Evolutionary conservation across 2,888 invertebrate species (phyloP).

Genomic region (Zonitis immaculata): DNA sequence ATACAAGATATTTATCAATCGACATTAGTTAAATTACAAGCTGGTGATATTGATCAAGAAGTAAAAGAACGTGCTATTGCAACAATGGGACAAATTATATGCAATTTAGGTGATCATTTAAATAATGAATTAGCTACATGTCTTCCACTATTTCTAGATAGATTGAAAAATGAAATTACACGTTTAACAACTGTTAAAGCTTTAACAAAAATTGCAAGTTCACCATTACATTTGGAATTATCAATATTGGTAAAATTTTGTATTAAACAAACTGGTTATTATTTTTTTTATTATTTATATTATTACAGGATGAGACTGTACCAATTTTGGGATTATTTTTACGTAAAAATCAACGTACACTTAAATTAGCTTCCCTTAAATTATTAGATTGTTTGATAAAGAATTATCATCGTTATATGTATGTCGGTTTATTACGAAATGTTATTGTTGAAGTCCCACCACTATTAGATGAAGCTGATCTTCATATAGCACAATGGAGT

Average conservation of each 20-base stretch:
- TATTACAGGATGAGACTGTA: slow-evolving; percentile 70
- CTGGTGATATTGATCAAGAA: slow-evolving; percentile 98
- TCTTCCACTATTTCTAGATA: slow-evolving; percentile 91
- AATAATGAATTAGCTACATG: slow-evolving; percentile 76
- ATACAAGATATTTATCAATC: slow-evolving; percentile 78
- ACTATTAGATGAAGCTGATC: slow-evolving; percentile 86
- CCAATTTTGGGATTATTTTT: slow-evolving; percentile 91
- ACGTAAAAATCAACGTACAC: slow-evolving; percentile 92
- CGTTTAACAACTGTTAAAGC: slow-evolving; percentile 95
- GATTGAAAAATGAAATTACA: slow-evolving; percentile 95
- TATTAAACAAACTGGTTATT: not conserved
- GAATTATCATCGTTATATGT: slow-evolving; percentile 67
- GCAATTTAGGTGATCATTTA: slow-evolving; percentile 84
- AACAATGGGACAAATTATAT: slow-evolving; percentile 92
- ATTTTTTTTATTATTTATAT: slow-evolving; percentile 4
- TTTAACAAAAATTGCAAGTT: slow-evolving; percentile 88
- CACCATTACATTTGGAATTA: slow-evolving; percentile 80
- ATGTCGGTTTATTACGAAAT: slow-evolving; percentile 65
- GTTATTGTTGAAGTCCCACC: slow-evolving; percentile 87
- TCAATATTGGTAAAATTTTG: slow-evolving; percentile 66
- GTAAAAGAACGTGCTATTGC: slow-evolving; percentile 98
- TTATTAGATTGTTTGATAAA: slow-evolving; percentile 86
- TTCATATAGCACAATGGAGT: slow-evolving; percentile 94
- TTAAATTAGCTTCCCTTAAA: slow-evolving; percentile 86
- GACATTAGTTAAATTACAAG: slow-evolving; percentile 78